Conservation (phyloP, 2,797 vertebrate genomes). For the Cossypha niveicapilla region DNA sequence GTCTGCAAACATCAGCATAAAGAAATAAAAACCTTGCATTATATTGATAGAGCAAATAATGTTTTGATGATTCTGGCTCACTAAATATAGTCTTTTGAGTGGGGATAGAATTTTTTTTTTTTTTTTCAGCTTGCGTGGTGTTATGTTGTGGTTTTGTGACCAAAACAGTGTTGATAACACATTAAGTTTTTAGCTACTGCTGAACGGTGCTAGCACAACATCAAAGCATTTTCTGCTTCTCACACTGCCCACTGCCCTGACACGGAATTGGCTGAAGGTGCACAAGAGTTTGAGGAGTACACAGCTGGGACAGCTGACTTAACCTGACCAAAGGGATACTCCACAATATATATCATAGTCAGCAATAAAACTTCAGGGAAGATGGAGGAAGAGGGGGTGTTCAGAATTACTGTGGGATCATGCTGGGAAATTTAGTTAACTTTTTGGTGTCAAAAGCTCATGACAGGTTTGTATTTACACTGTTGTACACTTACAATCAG, state of each 20-base stretch:
- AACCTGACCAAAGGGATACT: neutral
- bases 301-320: neutral
- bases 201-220: neutral
- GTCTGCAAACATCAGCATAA: neutral
- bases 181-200: neutral
- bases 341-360: neutral
- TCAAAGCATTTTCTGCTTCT: neutral
- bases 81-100: rapidly evolving
- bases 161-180: neutral
- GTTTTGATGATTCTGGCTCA: neutral
- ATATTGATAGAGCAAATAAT: neutral
- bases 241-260: too few species aligned
- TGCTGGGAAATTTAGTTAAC: neutral
- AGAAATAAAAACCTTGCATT: neutral
- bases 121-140: neutral
- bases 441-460: neutral
- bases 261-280: neutral
- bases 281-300: neutral
- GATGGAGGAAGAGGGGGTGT: rapidly evolving
- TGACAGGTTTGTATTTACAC: neutral
- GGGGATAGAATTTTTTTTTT: neutral
- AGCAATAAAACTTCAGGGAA: neutral
- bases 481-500: neutral
- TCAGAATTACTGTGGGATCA: neutral
- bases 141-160: neutral